Base-by-base conservation (phyloP, 1,140 invertebrate genomes). In the Mizuhopecten yessoensis region DNA sequence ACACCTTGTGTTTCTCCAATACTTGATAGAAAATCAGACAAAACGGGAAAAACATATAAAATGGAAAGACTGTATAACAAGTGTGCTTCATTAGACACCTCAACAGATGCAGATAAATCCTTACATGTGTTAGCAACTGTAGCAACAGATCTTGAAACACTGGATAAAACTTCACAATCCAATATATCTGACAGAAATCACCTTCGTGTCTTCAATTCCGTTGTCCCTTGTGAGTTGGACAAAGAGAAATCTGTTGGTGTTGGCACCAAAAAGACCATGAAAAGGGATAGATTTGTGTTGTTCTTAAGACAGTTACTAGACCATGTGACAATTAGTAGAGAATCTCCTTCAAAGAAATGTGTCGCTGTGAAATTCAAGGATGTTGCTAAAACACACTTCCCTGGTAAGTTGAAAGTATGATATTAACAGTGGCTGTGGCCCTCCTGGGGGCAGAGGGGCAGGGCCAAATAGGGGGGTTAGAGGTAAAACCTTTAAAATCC, bases 61-160 rank as follows among this genome's bases (percentile, higher is more conserved):
- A 75, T 75, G 57, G 57, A 75, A 29, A 75, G 57, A n/a, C 29
- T 75, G n/a, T 75, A 75, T 75, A 3, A 75, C n/a, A 75, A 75
- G 57, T 75, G 57, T 75, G 57, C 57, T 75, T 75, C n/a, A 29
- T 75, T 75, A 29, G 57, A 75, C 57, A 75, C 57, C n/a, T 75
- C 57, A 5, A 5, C n/a, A 29, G 57, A 29, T 75, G 57, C 57
- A 75, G 57, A 75, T 29, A 29, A 75, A 17, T 75, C 57, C 29
- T n/a, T 75, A 29, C 57, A 75, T 75, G 11, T 75, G 57, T 75
- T 75, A 75, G 57, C 57, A 1, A 75, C 57, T 29, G n/a, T 75
- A 3, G 57, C 57, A 75, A 75, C 57, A 3, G 57, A 75, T 75
- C 57, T 75, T n/a, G 57, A 75, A 75, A 75, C 57, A 29, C 17